Conservation (phyloP, 1,140 invertebrate genomes). For the Drosophila pachea region DNA sequence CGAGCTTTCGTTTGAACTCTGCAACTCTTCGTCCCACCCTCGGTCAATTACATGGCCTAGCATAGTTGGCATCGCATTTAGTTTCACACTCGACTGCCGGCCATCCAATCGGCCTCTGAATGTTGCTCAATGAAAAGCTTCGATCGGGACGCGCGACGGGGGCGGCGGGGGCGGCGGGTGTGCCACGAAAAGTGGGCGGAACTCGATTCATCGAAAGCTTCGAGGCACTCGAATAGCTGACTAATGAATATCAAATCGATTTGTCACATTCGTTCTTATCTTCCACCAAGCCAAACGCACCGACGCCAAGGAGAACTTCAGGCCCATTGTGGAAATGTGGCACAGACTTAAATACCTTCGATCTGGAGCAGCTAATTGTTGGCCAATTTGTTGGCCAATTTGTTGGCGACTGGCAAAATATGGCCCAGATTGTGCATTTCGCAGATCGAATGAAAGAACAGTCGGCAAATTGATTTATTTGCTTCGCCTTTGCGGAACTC, state of each 20-base stretch:
- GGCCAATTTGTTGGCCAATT: too few relatives aligned
- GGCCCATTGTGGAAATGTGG: too few relatives aligned
- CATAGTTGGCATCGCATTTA: conserved; percentile 32
- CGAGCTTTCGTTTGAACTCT: too few relatives aligned
- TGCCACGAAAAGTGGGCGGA: conserved; percentile 14
- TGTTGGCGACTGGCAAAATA: too few relatives aligned
- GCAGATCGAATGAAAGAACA: too few relatives aligned
- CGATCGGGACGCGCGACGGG: conserved; percentile 2
- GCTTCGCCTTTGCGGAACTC: too few relatives aligned
- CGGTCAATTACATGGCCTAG: conserved; percentile 1
- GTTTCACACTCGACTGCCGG: conserved; percentile 13
- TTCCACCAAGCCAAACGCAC: not conserved
- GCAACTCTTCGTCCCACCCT: conserved; percentile 8
- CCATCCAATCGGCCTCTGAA: conserved; percentile 19
- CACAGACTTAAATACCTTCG: too few relatives aligned
- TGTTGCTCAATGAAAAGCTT: conserved; percentile 29
- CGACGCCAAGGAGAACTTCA: conserved; percentile 22
- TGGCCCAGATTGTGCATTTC: too few relatives aligned
- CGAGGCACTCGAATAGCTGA: not conserved
- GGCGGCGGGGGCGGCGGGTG: conserved; percentile 2
- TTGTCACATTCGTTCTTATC: conserved; percentile 18
- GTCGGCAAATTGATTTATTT: too few relatives aligned
- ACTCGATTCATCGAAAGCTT: conserved; percentile 10
- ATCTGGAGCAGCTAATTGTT: not conserved
- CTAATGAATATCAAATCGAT: conserved; percentile 13